Evolutionary conservation across 2,113 vertebrate genomes (phyloP), one percentile per base, ranked within the genome.

Genomic region (Phoxinus phoxinus): DNA sequence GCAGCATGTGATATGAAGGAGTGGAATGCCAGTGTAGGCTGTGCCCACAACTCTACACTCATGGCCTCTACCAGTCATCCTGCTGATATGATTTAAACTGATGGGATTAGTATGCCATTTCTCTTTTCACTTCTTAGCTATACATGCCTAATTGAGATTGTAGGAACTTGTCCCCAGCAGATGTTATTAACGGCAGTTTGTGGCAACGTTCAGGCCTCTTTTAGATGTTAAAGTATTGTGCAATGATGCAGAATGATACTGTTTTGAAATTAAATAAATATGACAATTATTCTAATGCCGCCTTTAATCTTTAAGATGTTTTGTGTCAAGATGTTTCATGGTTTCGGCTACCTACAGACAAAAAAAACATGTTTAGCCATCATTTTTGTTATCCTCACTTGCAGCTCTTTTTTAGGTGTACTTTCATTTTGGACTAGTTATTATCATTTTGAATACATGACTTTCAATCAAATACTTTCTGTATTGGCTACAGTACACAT

Each of bases 1-100:
- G 41, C 65, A 88, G 83, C 85, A 89, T 86, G 86, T 88, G 90
- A 89, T 89, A 30, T 59, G 77, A 83, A 69, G 65, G 82, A 83
- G 80, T 78, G 85, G 44, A 81, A 73, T 56, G 56, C 72, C 73
- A n/a, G 48, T 76, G 56, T 46, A 71, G 74, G 72, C 76, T 65
- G 21, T 53, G 51, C 71, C 81, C 81, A 72, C 81, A 83, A 58
- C 6, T 58, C 12, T 48, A 83, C 81, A 71, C 27, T 37, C 32
- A 79, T 41, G 30, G 5, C 23, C 30, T 83, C 27, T 21, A 71
- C 6, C 30, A 83, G 44, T n/a, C 81, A 27, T 37, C 32, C 9
- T 71, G 37, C 37, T 75, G 32, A 67, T 83, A 74, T 56, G 44
- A 86, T 48, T n/a, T 56, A 81, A 72, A 63, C 30, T 13, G 6